These are phyloP conservation scores for Apostichopus leukothele DNA, from an alignment of 53 echinoderm and acorn worm species.

Conservation along the genomic window DNA sequence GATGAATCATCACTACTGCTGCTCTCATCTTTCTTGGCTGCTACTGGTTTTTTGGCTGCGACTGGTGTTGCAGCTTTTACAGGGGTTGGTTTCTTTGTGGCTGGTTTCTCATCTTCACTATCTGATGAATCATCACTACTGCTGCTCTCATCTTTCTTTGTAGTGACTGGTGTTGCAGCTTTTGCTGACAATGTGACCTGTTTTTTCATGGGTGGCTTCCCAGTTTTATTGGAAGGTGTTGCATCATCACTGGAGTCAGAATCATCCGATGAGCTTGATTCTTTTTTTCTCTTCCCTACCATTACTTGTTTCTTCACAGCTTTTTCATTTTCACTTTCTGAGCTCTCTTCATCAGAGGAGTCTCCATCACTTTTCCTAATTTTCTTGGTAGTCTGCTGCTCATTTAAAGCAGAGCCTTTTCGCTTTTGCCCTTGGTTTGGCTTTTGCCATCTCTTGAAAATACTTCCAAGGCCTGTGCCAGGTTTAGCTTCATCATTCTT, in stretches of 20 bases:
- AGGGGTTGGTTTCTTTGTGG: slow-evolving; percentile 42
- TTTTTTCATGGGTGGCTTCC: slow-evolving; percentile 42
- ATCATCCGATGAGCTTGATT: background rate
- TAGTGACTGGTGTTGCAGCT: slow-evolving; percentile 11
- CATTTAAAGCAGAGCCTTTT: slow-evolving; percentile 6
- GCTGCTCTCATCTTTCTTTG: slow-evolving; percentile 42
- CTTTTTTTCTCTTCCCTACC: background rate
- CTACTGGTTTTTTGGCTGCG: slow-evolving; percentile 25
- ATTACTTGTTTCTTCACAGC: slow-evolving; percentile 17
- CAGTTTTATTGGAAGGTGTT: slow-evolving; percentile 1
- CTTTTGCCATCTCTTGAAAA: slow-evolving; percentile 14
- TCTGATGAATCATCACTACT: slow-evolving; percentile 54
- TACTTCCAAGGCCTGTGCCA: too few relatives aligned
- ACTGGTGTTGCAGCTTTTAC: slow-evolving; percentile 46
- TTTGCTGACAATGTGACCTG: background rate
- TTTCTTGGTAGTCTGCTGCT: background rate
- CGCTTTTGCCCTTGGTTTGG: slow-evolving; percentile 26
- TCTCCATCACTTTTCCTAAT: slow-evolving; percentile 9
- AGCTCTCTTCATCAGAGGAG: background rate
- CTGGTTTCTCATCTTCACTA: slow-evolving; percentile 43
- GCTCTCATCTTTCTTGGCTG: slow-evolving; percentile 49
- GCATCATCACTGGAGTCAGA: slow-evolving; percentile 4
- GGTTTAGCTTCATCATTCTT: too few relatives aligned
- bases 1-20: background rate
- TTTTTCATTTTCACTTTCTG: slow-evolving; percentile 9